Base-by-base conservation (phyloP, 2,888 invertebrate genomes). In the Platycheirus albimanus region DNA sequence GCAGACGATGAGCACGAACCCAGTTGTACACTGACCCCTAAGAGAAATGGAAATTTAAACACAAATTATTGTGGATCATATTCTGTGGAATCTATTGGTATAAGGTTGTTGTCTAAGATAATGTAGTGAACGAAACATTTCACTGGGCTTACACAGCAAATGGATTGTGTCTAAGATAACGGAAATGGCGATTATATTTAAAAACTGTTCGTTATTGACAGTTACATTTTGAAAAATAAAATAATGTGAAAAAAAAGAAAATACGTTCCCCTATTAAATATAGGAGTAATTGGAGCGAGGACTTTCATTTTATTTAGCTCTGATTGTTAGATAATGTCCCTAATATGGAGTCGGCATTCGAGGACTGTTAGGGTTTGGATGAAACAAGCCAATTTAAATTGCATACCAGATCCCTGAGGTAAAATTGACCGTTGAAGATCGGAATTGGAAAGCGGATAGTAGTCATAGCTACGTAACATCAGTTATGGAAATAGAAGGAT, bases 11-110 rank as follows among this genome's bases (percentile, higher is more conserved):
- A 80, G 94, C 92, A 67, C 94, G 92, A 0, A 96, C 96, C 96
- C 97, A 98, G 86, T 95, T 94, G 90, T 96, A 96, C 86, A 97
- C 94, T 11, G 95, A 91, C 78, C 97, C 97, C 96, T 96, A 88
- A 11, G 91, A 90, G 69, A 20, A 56, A 63, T 24, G 24, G 3
- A 24, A 24, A 24, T 24, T 4, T n/a, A n/a, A n/a, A 36, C 8
- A 36, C 11, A 11, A 15, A 36, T 8, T 41, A 43, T 70, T 17
- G 45, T 20, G 8, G n/a, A 13, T 13, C 45, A 24, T 8, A 49
- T 64, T 13, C 1, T 4, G 30, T 33, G 8, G 1, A 6, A 8
- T 4, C 8, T 8, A 6, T 33, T 7, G 30, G 30, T 33, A n/a
- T 33, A 11, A 5, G 86, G 86, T 86, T 86, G 13, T 3, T 67